phyloP scores from a whole-genome alignment of 2,113 vertebrate species.

The Anarrhichthys ocellatus region DNA sequence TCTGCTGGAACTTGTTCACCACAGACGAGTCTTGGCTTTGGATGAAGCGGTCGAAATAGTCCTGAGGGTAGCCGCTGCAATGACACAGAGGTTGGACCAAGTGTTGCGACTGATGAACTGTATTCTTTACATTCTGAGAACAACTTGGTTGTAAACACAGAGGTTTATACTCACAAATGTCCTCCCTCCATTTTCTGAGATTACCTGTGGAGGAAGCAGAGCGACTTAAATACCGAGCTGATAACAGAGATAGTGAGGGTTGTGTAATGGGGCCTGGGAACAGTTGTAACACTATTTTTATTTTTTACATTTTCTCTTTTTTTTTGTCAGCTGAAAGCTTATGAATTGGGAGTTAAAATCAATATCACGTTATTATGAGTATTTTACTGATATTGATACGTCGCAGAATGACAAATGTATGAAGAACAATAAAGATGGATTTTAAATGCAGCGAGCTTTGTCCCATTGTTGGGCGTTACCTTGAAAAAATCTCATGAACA shows the following conservation, averaged over 20 bases:
- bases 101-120: neutral
- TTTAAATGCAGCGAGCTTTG: neutral
- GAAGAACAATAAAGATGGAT: neutral
- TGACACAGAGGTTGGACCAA: conserved; percentile 36
- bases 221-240: neutral
- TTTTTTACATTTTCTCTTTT: neutral
- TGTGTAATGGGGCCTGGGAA: too few species aligned
- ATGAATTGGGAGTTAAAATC: neutral
- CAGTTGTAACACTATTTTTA: neutral
- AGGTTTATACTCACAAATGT: conserved; percentile 77
- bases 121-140: neutral
- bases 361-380: neutral
- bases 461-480: neutral
- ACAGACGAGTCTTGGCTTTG: conserved; percentile 94
- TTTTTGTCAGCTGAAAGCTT: too few species aligned
- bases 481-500: neutral
- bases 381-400: neutral
- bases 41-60: conserved; percentile 89
- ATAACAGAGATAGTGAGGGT: neutral
- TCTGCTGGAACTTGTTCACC: conserved; percentile 97
- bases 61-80: conserved; percentile 87
- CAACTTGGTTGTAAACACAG: neutral
- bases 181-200: conserved; percentile 76
- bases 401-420: neutral
- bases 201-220: conserved; percentile 51